Evolutionary conservation across 1,140 invertebrate genomes (phyloP).

Genomic region (Cepaea nemoralis): DNA sequence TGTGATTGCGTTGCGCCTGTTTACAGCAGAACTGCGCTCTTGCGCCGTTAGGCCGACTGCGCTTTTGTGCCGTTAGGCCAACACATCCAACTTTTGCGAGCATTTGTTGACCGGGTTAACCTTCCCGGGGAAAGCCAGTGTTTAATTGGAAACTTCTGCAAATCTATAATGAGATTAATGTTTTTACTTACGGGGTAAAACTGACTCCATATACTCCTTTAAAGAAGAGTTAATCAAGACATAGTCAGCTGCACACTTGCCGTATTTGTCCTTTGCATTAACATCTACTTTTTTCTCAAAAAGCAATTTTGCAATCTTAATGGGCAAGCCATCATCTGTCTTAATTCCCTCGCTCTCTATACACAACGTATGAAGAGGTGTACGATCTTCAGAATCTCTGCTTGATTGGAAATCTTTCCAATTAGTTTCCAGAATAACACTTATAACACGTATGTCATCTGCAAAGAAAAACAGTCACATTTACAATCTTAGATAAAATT

Average conservation of each 20-base stretch:
- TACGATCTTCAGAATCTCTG: conserved; percentile 22
- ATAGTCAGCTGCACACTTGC: conserved; percentile 45
- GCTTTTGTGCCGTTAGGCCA: no score
- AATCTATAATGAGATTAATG: no score
- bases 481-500: no score
- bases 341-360: conserved; percentile 30
- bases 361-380: conserved; percentile 22
- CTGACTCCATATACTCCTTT: conserved; percentile 27
- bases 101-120: no score
- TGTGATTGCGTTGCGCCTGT: no score
- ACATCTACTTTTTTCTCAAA: conserved; percentile 37
- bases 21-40: no score
- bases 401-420: neutral
- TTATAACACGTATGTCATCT: conserved; percentile 32
- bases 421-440: conserved; percentile 20
- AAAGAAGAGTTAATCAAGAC: conserved; percentile 30
- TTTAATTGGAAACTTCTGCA: no score
- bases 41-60: no score
- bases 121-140: no score
- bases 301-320: conserved; percentile 29
- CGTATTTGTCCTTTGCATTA: conserved; percentile 24
- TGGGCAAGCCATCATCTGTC: neutral
- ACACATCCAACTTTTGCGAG: no score
- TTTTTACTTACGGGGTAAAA: conserved; percentile 24
- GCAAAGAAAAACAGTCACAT: no score